These are phyloP conservation scores for Diploptera punctata DNA, from an alignment of 2,888 invertebrate species.

Conservation along the genomic window DNA sequence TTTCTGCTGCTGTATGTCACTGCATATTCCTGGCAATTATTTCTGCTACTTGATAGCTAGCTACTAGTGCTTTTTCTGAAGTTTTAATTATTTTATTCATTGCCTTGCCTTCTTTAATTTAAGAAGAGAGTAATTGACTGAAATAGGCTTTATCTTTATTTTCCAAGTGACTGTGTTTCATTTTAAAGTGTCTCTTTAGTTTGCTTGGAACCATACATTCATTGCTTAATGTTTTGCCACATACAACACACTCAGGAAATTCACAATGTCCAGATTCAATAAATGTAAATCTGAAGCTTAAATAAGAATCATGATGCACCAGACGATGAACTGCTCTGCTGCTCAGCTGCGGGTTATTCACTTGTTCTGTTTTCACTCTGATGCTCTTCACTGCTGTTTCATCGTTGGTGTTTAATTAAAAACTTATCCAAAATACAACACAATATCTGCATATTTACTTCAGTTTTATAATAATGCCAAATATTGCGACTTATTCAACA, in stretches of 20 bases:
- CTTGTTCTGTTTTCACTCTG: background rate
- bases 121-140: slow-evolving; percentile 1
- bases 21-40: background rate
- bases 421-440: background rate
- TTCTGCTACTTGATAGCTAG: slow-evolving; percentile 1
- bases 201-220: slow-evolving; percentile 7
- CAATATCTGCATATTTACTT: background rate
- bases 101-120: background rate
- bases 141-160: slow-evolving; percentile 6
- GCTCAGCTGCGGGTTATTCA: background rate
- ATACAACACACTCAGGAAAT: slow-evolving; percentile 7
- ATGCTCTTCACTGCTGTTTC: background rate
- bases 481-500: slow-evolving; percentile 2
- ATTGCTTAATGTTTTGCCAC: background rate
- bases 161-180: background rate
- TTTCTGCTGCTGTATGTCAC: background rate
- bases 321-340: background rate
- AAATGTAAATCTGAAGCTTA: background rate
- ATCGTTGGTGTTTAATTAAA: background rate
- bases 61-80: slow-evolving; percentile 1
- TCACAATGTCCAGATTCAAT: slow-evolving; percentile 1
- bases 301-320: background rate
- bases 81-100: background rate
- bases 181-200: slow-evolving; percentile 8
- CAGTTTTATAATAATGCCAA: background rate